Evolutionary conservation across 2,113 vertebrate species (phyloP).

Genomic region (Corapipo altera): DNA sequence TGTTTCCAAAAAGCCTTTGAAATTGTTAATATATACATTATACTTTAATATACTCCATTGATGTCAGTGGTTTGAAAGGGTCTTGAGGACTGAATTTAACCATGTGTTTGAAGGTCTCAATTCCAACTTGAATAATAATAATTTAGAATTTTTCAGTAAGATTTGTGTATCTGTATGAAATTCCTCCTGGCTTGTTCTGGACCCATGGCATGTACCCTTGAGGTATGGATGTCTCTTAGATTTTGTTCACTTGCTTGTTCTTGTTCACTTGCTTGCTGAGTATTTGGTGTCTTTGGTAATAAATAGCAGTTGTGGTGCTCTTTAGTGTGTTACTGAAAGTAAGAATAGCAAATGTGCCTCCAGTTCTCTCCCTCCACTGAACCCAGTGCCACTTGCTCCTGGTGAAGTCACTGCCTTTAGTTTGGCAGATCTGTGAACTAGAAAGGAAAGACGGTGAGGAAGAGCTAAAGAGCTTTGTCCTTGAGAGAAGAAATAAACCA

Average conservation of each 20-base stretch:
- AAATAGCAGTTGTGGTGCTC: background rate
- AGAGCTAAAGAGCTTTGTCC: background rate
- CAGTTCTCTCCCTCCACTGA: background rate
- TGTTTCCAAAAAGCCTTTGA: conserved; percentile 22
- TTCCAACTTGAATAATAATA: background rate
- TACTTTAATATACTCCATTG: background rate
- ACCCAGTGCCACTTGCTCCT: background rate
- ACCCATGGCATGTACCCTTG: background rate
- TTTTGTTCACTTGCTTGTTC: background rate
- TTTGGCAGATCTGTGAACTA: background rate
- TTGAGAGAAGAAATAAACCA: conserved; percentile 7
- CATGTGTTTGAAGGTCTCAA: background rate
- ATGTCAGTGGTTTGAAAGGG: background rate
- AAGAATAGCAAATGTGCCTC: background rate
- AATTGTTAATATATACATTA: background rate
- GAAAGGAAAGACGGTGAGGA: background rate
- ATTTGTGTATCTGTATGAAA: background rate
- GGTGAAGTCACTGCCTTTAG: background rate
- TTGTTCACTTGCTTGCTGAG: background rate
- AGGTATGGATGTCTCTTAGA: background rate
- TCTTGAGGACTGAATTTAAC: background rate
- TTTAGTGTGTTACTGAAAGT: background rate
- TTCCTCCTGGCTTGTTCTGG: background rate
- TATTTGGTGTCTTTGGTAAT: background rate
- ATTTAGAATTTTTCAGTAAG: background rate